Evolutionary conservation across 2,113 vertebrate species (phyloP).

Genomic region (Chloropsis cyanopogon): DNA sequence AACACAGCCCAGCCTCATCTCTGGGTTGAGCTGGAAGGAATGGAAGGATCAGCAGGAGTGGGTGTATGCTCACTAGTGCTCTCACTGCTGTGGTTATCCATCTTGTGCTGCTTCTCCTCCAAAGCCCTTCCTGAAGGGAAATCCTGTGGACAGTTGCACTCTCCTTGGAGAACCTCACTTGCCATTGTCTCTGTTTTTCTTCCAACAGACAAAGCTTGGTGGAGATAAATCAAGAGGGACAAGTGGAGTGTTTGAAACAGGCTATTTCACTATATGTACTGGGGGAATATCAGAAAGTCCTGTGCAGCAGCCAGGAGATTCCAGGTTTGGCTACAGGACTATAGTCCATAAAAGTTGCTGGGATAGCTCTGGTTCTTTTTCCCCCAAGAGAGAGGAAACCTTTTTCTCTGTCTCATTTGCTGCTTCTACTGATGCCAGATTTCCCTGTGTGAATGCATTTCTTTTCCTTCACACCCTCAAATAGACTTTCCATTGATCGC

Average conservation of each 20-base stretch:
- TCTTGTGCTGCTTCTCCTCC: neutral
- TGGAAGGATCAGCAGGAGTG: neutral
- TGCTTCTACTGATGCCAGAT: neutral
- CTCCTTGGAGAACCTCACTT: neutral
- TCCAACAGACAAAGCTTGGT: neutral
- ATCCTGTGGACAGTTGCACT: fast-evolving
- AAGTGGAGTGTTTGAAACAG: neutral
- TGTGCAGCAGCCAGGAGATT: neutral
- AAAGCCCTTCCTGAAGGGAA: neutral
- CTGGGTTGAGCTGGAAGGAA: neutral
- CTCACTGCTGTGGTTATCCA: neutral
- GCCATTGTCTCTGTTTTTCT: neutral
- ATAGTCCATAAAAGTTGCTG: neutral
- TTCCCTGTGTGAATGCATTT: neutral
- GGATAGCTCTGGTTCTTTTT: neutral
- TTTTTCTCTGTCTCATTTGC: neutral
- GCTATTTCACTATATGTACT: fast-evolving
- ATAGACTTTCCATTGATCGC: neutral
- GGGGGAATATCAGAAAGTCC: neutral
- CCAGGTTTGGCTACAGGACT: neutral
- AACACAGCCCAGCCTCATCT: neutral
- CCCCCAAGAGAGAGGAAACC: neutral
- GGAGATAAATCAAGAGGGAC: neutral
- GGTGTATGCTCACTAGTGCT: neutral
- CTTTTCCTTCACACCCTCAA: neutral